Percentiles rank a stretch among this genome's conserved stretches.
These are phyloP conservation scores for Elymnias hypermnestra DNA, from an alignment of 1,140 invertebrate species.

Conservation along the genomic window DNA sequence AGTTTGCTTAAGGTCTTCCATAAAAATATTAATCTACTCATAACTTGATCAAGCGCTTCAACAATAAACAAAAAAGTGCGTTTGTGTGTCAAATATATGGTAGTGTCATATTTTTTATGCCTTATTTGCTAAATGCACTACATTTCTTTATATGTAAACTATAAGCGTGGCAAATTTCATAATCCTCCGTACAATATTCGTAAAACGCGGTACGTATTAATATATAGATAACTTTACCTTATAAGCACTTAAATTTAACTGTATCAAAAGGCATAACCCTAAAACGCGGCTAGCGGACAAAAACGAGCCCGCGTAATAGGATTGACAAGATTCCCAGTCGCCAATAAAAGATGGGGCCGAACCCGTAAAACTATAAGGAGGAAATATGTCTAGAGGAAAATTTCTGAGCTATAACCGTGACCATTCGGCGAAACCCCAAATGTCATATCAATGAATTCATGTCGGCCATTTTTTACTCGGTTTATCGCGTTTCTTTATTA, in stretches of 20 bases:
- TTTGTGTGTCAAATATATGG: no score
- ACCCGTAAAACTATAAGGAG: constrained; percentile 68
- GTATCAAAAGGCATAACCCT: constrained; percentile 35
- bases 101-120: no score
- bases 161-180: no score
- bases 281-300: constrained; percentile 35
- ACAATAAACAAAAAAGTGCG: no score
- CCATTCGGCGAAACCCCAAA: constrained; percentile 60
- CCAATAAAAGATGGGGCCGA: constrained; percentile 65
- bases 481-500: constrained; percentile 73
- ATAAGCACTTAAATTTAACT: neutral
- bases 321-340: constrained; percentile 63
- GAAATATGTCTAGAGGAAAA: constrained; percentile 61
- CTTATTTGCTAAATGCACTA: no score
- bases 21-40: no score
- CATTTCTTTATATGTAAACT: no score
- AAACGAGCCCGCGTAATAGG: constrained; percentile 47
- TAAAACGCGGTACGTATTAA: no score
- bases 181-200: no score
- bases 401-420: constrained; percentile 57
- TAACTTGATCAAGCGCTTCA: no score
- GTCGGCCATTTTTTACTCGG: constrained; percentile 58
- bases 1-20: no score
- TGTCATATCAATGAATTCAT: constrained; percentile 75
- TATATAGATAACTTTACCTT: no score